Percentiles rank a stretch among this genome's conserved stretches.
Conservation (phyloP, 2,888 invertebrate species). For the Lissonota sp. region DNA sequence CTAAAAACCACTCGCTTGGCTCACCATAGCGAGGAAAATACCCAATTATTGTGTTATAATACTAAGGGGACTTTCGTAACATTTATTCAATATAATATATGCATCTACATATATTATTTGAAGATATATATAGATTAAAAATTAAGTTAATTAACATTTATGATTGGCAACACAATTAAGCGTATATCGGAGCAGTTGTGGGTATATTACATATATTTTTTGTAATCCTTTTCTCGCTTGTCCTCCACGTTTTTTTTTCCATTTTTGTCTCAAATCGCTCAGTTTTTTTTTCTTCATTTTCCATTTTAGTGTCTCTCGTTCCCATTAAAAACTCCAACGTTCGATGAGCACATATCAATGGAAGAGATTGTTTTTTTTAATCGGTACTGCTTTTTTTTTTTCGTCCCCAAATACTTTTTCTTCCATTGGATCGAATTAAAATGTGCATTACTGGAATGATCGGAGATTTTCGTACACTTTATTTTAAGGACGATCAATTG, state of each 20-base stretch:
- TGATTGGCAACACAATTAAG: conserved; percentile 82
- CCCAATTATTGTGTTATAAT: conserved; percentile 40
- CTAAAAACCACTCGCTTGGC: conserved; percentile 27
- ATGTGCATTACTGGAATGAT: conserved; percentile 56
- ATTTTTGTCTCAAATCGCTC: conserved; percentile 43
- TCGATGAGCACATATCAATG: conserved; percentile 56
- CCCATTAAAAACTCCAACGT: conserved; percentile 55
- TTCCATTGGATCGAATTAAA: conserved; percentile 38
- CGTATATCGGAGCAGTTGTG: conserved; percentile 79
- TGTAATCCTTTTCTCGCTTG: conserved; percentile 58
- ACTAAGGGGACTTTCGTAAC: conserved; percentile 56
- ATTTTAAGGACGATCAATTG: conserved; percentile 49
- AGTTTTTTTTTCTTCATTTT: conserved; percentile 32
- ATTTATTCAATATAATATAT: conserved; percentile 9
- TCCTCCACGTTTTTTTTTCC: conserved; percentile 29
- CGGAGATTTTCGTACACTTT: conserved; percentile 41
- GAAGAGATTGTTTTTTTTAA: conserved; percentile 60
- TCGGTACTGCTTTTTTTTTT: conserved; percentile 32
- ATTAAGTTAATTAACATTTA: conserved; percentile 74
- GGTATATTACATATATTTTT: conserved; percentile 64
- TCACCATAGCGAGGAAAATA: conserved; percentile 42
- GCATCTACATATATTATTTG: too few relatives aligned
- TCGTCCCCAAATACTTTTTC: not conserved
- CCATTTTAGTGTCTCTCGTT: conserved; percentile 49
- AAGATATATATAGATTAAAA: conserved; percentile 68